A percentile compares a stretch with the other conserved stretches of the same genome.
Evolutionary conservation across 2,888 invertebrate species (phyloP).

Genomic region (Andrena minutula): DNA sequence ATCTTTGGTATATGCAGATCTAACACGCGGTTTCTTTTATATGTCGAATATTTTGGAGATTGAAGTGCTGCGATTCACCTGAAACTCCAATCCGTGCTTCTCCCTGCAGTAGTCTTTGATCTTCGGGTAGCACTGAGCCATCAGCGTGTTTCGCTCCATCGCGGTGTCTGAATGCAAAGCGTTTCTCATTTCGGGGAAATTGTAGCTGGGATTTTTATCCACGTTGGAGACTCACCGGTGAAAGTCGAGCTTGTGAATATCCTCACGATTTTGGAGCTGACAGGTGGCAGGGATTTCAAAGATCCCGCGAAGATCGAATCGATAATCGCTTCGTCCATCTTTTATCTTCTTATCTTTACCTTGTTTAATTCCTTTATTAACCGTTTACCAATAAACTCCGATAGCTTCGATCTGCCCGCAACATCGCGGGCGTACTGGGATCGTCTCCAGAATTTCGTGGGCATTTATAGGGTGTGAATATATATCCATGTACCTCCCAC

Average conservation of each 20-base stretch:
- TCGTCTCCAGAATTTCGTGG: constrained; percentile 29
- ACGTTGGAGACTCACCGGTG: constrained; percentile 89
- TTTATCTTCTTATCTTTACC: constrained; percentile 2
- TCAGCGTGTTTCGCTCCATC: constrained; percentile 97
- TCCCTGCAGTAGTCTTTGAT: constrained; percentile 98
- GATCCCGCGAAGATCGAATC: constrained; percentile 96
- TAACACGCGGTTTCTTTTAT: neutral
- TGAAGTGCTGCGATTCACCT: constrained; percentile 87
- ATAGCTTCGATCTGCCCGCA: constrained; percentile 32
- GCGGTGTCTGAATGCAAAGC: constrained; percentile 93
- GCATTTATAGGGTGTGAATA: constrained; percentile 52
- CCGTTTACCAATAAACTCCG: neutral
- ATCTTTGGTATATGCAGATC: neutral
- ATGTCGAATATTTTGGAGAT: neutral
- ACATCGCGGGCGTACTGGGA: constrained; percentile 51
- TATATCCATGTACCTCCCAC: constrained; percentile 38
- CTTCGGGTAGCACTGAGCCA: constrained; percentile 99
- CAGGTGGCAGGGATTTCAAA: constrained; percentile 94
- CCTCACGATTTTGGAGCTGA: constrained; percentile 98
- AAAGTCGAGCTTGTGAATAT: constrained; percentile 99
- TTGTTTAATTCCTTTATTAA: neutral
- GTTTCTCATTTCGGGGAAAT: constrained; percentile 1
- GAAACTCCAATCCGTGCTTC: constrained; percentile 98
- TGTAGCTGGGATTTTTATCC: neutral
- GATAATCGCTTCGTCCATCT: constrained; percentile 95